These are phyloP conservation scores for Oreochromis aureus DNA, from an alignment of 2,113 vertebrate genomes.

Conservation along the genomic window DNA sequence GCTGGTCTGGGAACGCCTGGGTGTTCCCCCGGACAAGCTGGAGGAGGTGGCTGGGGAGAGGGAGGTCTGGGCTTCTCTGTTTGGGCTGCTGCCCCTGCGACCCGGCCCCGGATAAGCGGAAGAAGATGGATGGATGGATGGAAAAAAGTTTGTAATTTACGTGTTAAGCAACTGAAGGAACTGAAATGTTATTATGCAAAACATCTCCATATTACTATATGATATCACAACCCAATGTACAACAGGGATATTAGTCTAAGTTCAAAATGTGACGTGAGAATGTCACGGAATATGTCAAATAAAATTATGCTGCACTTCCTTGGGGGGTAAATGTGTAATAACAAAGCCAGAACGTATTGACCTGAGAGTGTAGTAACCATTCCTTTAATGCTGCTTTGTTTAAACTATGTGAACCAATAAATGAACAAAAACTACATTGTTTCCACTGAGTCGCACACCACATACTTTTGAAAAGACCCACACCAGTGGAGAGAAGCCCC, in stretches of 20 bases:
- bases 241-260: background rate
- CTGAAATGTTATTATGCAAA: background rate
- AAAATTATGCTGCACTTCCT: background rate
- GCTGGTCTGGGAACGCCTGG: too few relatives aligned
- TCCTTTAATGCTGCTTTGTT: background rate
- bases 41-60: too few relatives aligned
- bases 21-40: too few relatives aligned
- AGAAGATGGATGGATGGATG: too few relatives aligned
- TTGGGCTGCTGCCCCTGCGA: too few relatives aligned
- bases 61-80: too few relatives aligned
- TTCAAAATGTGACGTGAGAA: background rate
- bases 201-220: background rate
- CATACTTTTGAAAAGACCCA: background rate
- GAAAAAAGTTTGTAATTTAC: background rate
- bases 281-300: background rate
- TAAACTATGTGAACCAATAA: background rate
- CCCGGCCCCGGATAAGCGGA: too few relatives aligned
- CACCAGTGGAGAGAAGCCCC: background rate
- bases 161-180: background rate
- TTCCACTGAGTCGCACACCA: background rate
- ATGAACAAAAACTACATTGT: background rate
- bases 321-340: background rate
- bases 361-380: background rate
- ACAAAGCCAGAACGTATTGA: background rate
- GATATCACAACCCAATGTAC: background rate